Percentiles rank a stretch among this genome's conserved stretches.
Evolutionary conservation across 1,140 invertebrate species (phyloP).

Genomic region (Spodoptera litura): DNA sequence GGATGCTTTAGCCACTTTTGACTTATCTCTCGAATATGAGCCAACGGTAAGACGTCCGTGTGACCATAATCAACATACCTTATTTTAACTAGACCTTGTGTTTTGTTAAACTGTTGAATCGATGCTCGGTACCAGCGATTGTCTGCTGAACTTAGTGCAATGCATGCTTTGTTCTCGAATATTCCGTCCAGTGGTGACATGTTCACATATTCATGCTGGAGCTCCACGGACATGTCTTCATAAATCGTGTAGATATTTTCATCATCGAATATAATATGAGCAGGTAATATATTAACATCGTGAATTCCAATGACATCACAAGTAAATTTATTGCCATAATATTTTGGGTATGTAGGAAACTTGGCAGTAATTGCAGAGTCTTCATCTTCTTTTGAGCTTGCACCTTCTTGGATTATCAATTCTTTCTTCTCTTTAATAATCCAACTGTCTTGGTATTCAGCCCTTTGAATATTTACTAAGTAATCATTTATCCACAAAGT

Average conservation of each 20-base stretch:
- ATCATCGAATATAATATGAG: conserved; percentile 62
- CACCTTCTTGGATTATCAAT: too few species aligned
- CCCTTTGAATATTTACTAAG: conserved; percentile 78
- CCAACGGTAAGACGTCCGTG: conserved; percentile 64
- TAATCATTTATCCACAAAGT: conserved; percentile 77
- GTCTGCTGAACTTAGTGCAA: conserved; percentile 73
- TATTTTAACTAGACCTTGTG: conserved; percentile 70
- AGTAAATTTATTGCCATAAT: conserved; percentile 58
- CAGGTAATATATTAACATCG: conserved; percentile 62
- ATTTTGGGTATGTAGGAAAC: conserved; percentile 60
- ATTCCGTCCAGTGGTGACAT: conserved; percentile 68
- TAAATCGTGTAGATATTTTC: conserved; percentile 61
- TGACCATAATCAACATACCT: conserved; percentile 81
- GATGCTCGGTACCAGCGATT: conserved; percentile 74
- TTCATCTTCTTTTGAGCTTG: too few species aligned
- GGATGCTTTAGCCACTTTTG: conserved; percentile 68
- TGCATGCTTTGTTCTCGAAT: conserved; percentile 77
- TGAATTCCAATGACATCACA: conserved; percentile 72
- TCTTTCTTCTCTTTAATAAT: too few species aligned
- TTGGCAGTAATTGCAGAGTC: conserved; percentile 46
- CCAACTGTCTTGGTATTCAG: conserved; percentile 71
- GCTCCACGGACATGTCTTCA: conserved; percentile 65
- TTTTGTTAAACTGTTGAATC: conserved; percentile 72
- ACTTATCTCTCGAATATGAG: conserved; percentile 70
- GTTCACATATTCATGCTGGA: conserved; percentile 60